Evolutionary conservation across 2,888 invertebrate species (phyloP).

Genomic region (Dolomedes plantarius): DNA sequence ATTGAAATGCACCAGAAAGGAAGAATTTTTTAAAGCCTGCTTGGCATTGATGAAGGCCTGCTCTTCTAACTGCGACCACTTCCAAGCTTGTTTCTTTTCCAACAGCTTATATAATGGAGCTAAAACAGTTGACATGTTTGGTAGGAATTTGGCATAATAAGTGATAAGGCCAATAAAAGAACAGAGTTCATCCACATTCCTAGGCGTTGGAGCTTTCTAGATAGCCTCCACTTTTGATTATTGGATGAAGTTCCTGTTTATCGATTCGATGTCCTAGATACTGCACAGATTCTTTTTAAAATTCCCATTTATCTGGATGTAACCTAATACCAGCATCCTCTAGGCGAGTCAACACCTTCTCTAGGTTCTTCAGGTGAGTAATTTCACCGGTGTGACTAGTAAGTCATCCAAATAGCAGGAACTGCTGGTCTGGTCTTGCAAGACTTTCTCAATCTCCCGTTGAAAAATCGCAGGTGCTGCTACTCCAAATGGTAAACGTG

Average conservation of each 20-base stretch:
- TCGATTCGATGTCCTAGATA: constrained; percentile 68
- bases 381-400: neutral
- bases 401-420: too few species aligned
- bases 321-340: neutral
- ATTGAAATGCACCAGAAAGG: constrained; percentile 75
- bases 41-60: constrained; percentile 74
- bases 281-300: neutral
- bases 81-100: constrained; percentile 71
- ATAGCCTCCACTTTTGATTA: too few species aligned
- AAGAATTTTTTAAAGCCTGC: constrained; percentile 72
- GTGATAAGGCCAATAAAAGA: constrained; percentile 75
- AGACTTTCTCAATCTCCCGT: too few species aligned
- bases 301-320: neutral
- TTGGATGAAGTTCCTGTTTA: constrained; percentile 72
- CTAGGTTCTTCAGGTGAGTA: neutral
- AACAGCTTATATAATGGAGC: constrained; percentile 73
- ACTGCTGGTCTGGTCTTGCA: too few species aligned
- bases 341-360: neutral
- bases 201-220: constrained; percentile 73
- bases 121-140: constrained; percentile 72
- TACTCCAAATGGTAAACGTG: constrained; percentile 20
- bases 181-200: constrained; percentile 73
- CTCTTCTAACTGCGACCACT: constrained; percentile 63
- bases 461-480: neutral
- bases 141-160: constrained; percentile 74